Evolutionary conservation across 1,140 invertebrate genomes (phyloP).

Genomic region (Mizuhopecten yessoensis): DNA sequence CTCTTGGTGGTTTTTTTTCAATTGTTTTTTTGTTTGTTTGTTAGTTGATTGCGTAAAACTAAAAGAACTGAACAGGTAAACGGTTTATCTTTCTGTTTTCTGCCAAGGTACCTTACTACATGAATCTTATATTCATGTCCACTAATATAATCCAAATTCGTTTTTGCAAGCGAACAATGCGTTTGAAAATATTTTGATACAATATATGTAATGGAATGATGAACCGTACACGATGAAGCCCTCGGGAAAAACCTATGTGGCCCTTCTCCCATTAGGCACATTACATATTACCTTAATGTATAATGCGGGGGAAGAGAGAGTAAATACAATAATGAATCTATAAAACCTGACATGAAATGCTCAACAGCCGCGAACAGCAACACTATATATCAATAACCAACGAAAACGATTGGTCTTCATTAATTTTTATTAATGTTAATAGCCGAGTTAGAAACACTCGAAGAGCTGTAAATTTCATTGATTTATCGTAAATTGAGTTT

Average conservation of each 20-base stretch:
- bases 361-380: background rate
- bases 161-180: too few species aligned
- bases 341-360: background rate
- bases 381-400: background rate
- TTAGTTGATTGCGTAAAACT: too few species aligned
- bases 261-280: background rate
- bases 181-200: too few species aligned
- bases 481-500: background rate
- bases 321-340: background rate
- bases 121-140: too few species aligned
- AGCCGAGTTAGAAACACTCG: background rate
- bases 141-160: too few species aligned
- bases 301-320: background rate
- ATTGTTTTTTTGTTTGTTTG: too few species aligned
- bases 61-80: too few species aligned
- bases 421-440: conserved; percentile 17
- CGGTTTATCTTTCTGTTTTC: too few species aligned
- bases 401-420: background rate
- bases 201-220: too few species aligned
- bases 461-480: background rate
- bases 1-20: too few species aligned
- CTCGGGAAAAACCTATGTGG: background rate
- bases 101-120: too few species aligned
- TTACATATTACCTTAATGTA: background rate
- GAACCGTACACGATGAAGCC: too few species aligned